phyloP scores from a whole-genome alignment of 1,140 invertebrate genomes.

The Sarcophaga peregrina region DNA sequence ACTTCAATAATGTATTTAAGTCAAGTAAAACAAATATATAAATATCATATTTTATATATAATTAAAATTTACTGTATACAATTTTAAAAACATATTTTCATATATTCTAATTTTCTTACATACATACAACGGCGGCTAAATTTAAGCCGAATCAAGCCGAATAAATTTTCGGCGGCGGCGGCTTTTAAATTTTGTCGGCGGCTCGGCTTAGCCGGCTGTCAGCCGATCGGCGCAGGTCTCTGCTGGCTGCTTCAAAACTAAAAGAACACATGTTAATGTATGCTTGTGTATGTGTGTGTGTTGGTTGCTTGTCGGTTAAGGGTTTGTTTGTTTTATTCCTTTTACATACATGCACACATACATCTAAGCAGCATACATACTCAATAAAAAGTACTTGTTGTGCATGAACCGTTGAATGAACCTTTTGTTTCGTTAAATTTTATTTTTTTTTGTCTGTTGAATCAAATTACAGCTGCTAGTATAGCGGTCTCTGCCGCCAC shows the following conservation, averaged over 20 bases:
- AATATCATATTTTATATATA: too few relatives aligned
- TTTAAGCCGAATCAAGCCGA: too few relatives aligned
- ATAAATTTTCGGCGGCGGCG: too few relatives aligned
- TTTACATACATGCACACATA: background rate
- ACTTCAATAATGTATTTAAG: too few relatives aligned
- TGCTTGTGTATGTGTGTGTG: background rate
- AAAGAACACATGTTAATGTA: background rate
- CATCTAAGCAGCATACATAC: background rate
- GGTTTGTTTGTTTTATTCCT: background rate
- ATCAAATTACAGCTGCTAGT: conserved; percentile 15
- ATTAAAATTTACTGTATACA: too few relatives aligned
- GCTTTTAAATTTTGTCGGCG: too few relatives aligned
- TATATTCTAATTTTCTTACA: too few relatives aligned
- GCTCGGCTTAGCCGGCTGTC: too few relatives aligned
- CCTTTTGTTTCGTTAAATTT: background rate
- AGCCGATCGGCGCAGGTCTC: background rate
- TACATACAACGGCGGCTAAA: too few relatives aligned
- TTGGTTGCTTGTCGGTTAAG: background rate
- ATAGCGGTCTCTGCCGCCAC: background rate
- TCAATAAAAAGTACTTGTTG: background rate
- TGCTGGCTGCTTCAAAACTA: background rate
- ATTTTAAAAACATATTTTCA: too few relatives aligned
- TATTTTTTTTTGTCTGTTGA: background rate
- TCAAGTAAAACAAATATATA: too few relatives aligned
- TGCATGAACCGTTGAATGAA: background rate